These are phyloP conservation scores for Cheilosia pagana DNA, from an alignment of 2,888 invertebrate species.

Conservation along the genomic window DNA sequence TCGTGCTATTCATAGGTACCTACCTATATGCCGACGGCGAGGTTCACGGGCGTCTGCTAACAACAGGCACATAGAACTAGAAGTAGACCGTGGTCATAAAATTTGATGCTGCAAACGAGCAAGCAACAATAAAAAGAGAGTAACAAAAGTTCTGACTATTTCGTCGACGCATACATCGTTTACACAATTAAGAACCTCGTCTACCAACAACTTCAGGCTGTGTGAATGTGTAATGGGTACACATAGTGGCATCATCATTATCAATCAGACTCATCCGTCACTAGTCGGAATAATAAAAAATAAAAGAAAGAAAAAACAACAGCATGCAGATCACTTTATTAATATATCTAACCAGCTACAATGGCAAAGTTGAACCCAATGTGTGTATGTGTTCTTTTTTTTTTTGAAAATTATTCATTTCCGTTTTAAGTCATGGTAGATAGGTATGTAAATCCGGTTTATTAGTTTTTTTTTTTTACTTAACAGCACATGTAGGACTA, in stretches of 20 bases:
- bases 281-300: not conserved
- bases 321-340: constrained; percentile 35
- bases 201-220: not conserved
- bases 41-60: no score
- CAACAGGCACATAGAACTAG: no score
- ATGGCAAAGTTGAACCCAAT: constrained; percentile 2
- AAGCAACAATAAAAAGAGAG: no score
- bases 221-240: not conserved
- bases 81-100: no score
- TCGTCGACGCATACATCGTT: no score
- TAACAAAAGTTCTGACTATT: no score
- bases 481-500: not conserved
- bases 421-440: constrained; percentile 45
- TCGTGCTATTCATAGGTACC: no score
- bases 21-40: no score
- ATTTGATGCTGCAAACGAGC: no score
- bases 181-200: not conserved
- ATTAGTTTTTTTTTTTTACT: not conserved
- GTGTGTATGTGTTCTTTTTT: not conserved
- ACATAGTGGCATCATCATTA: constrained; percentile 19
- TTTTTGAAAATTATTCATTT: constrained; percentile 47
- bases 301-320: not conserved
- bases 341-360: constrained; percentile 16
- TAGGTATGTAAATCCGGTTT: constrained; percentile 38
- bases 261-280: not conserved